Evolutionary conservation across 2,113 vertebrate species (phyloP).

Genomic region (Tringa solitaria): DNA sequence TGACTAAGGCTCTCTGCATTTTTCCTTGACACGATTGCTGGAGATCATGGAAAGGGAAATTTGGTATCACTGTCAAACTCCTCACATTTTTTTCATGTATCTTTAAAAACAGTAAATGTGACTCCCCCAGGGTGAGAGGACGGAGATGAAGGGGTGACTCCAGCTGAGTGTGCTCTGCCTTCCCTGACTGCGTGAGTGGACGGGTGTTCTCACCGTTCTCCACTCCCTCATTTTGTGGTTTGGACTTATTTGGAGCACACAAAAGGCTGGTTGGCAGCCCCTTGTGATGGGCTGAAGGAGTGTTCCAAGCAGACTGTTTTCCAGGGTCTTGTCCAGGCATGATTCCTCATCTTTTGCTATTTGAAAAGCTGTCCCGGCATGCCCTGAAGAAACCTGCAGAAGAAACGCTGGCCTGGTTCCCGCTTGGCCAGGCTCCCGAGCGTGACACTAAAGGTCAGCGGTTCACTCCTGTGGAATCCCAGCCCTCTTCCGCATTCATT

Average conservation of each 20-base stretch:
- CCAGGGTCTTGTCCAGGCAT: neutral
- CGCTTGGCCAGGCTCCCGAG: neutral
- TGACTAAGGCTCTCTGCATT: fast-evolving
- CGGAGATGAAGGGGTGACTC: neutral
- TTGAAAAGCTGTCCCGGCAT: neutral
- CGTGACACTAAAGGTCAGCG: neutral
- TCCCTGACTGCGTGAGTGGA: neutral
- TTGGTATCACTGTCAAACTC: neutral
- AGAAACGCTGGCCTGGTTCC: neutral
- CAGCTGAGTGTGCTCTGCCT: neutral
- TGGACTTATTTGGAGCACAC: neutral
- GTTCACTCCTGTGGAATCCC: neutral
- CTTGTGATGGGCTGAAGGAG: neutral
- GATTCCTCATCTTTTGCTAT: neutral
- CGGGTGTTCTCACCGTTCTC: neutral
- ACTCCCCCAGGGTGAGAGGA: neutral
- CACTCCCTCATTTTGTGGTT: neutral
- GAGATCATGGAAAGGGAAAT: neutral
- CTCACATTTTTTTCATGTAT: neutral
- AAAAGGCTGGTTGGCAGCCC: neutral
- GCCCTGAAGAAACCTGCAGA: neutral
- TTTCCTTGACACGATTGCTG: neutral
- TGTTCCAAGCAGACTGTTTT: neutral
- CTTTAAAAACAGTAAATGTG: neutral
- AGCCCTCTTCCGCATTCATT: neutral